Conservation (phyloP, 1,140 invertebrate species). For the Listronotus oregonensis region DNA sequence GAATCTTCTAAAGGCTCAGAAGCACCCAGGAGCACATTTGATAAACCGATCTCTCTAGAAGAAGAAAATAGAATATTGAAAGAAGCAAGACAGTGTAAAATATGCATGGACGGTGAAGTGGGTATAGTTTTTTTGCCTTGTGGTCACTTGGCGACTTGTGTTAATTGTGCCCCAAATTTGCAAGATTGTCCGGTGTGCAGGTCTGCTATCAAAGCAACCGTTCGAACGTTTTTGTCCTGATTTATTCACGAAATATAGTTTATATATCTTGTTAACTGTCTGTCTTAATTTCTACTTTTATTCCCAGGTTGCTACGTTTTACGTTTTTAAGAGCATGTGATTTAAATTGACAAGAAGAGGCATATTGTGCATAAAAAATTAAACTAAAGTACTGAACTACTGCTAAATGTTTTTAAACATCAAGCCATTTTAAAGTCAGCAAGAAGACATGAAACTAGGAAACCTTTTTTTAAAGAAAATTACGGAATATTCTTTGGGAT, state of each 20-base stretch:
- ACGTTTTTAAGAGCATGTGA: no score
- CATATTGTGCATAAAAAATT: no score
- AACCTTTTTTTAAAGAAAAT: no score
- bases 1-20: neutral
- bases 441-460: no score
- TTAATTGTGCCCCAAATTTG: constrained; percentile 69
- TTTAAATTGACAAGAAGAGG: no score
- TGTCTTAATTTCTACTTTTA: neutral
- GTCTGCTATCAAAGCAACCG: constrained; percentile 66
- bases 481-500: no score
- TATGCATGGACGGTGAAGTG: constrained; percentile 89
- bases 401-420: no score
- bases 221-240: constrained; percentile 69
- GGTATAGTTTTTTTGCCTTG: constrained; percentile 89
- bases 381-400: no score
- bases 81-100: constrained; percentile 88
- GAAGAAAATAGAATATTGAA: constrained; percentile 81
- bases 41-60: constrained; percentile 61
- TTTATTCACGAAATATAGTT: constrained; percentile 28
- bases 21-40: neutral
- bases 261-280: constrained; percentile 14
- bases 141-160: constrained; percentile 82
- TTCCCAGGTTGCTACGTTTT: neutral
- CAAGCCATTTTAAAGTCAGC: no score
- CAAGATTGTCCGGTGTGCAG: constrained; percentile 74